Percentiles rank a stretch among this genome's conserved stretches.
Conservation (phyloP, 2,113 vertebrate species). For the Trogon melanurus region DNA sequence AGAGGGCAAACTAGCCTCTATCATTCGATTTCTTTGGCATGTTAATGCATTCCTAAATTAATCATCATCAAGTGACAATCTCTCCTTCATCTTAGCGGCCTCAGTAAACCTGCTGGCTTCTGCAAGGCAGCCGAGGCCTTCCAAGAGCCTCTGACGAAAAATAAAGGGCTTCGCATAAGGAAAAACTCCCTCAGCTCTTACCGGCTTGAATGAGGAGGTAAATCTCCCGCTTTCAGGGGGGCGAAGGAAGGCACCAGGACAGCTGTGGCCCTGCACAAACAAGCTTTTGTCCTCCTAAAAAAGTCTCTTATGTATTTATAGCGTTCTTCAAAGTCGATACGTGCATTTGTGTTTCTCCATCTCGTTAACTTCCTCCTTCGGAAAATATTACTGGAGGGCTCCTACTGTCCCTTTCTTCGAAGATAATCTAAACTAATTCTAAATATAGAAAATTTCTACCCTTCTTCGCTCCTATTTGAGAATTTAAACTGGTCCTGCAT, state of each 20-base stretch:
- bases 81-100: constrained; percentile 65
- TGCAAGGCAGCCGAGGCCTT: constrained; percentile 47
- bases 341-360: background rate
- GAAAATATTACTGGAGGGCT: background rate
- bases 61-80: constrained; percentile 71
- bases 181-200: constrained; percentile 46
- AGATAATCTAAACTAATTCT: constrained; percentile 13
- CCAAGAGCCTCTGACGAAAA: constrained; percentile 52
- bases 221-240: background rate
- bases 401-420: background rate
- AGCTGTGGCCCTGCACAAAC: background rate
- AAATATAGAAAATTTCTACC: background rate
- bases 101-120: constrained; percentile 53
- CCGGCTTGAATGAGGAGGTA: background rate
- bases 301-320: background rate
- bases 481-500: background rate
- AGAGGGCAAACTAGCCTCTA: constrained; percentile 65
- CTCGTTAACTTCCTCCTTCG: background rate
- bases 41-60: constrained; percentile 72
- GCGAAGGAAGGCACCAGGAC: background rate
- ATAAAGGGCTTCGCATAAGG: constrained; percentile 36
- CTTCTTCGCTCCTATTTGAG: background rate
- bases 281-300: background rate
- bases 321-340: background rate
- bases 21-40: constrained; percentile 69